A percentile compares a stretch with the other conserved stretches of the same genome.
Conservation (phyloP, 2,797 vertebrate genomes). For the Chelmon rostratus region DNA sequence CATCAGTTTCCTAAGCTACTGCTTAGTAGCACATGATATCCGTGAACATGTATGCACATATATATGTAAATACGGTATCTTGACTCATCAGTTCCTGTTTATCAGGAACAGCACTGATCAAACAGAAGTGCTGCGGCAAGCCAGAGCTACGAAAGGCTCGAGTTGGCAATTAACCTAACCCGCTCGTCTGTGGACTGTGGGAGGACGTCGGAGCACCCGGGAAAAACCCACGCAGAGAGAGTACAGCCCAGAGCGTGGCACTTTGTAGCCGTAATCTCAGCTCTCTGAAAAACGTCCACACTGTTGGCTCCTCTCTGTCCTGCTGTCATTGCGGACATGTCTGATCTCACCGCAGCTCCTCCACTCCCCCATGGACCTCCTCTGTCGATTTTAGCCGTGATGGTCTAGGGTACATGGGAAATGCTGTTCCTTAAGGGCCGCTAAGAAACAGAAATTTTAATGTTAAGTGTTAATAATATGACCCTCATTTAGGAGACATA, state of each 20-base stretch:
- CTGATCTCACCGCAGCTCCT: background rate
- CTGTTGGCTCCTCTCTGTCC: background rate
- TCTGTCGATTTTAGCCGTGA: conserved; percentile 6
- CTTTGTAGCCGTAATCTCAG: conserved; percentile 1
- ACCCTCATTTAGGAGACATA: background rate
- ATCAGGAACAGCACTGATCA: too few species aligned
- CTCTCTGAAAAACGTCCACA: background rate
- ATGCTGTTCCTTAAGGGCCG: conserved; percentile 1
- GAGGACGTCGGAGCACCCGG: background rate
- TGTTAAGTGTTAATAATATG: too few species aligned
- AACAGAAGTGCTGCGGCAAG: too few species aligned
- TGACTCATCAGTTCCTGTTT: too few species aligned
- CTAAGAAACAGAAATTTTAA: background rate
- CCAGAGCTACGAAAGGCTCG: background rate
- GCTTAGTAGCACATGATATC: too few species aligned
- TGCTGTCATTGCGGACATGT: background rate
- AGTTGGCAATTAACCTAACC: background rate
- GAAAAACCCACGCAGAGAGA: background rate
- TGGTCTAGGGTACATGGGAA: background rate
- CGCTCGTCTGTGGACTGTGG: background rate
- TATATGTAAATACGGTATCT: too few species aligned
- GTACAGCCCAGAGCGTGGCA: background rate
- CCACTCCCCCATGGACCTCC: background rate
- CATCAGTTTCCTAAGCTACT: too few species aligned
- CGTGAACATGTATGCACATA: too few species aligned